Evolutionary conservation across 2,888 invertebrate species (phyloP).

Genomic region (Plutella xylostella): DNA sequence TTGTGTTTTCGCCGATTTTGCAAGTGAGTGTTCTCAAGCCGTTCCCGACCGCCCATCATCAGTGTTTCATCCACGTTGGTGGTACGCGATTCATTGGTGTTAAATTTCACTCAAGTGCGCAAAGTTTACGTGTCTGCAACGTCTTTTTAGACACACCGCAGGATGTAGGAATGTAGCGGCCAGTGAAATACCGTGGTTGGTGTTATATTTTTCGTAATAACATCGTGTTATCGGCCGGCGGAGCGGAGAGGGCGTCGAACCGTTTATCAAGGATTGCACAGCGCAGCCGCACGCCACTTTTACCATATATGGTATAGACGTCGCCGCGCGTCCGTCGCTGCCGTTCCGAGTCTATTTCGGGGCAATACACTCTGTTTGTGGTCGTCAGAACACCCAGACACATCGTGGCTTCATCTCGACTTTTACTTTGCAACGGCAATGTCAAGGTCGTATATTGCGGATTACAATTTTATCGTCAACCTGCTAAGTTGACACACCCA

Average conservation of each 20-base stretch:
- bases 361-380: constrained; percentile 9
- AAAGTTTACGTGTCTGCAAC: constrained; percentile 51
- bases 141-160: constrained; percentile 54
- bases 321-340: constrained; percentile 37
- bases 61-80: constrained; percentile 23
- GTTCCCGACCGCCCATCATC: constrained; percentile 12
- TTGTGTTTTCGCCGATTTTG: constrained; percentile 38
- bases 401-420: too few relatives aligned
- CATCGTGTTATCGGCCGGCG: constrained; percentile 33
- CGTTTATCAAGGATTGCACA: constrained; percentile 41
- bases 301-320: constrained; percentile 62
- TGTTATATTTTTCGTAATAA: constrained; percentile 10
- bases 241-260: constrained; percentile 55
- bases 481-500: constrained; percentile 1
- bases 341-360: constrained; percentile 31
- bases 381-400: constrained; percentile 36
- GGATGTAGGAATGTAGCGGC: constrained; percentile 11
- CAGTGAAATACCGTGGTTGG: constrained; percentile 17
- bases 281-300: constrained; percentile 62
- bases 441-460: constrained; percentile 40
- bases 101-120: constrained; percentile 60
- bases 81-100: constrained; percentile 40
- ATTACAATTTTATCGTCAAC: background rate
- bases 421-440: too few relatives aligned
- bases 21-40: constrained; percentile 20